phyloP scores from a whole-genome alignment of 2,888 invertebrate species.

The Liodrosophila aerea region DNA sequence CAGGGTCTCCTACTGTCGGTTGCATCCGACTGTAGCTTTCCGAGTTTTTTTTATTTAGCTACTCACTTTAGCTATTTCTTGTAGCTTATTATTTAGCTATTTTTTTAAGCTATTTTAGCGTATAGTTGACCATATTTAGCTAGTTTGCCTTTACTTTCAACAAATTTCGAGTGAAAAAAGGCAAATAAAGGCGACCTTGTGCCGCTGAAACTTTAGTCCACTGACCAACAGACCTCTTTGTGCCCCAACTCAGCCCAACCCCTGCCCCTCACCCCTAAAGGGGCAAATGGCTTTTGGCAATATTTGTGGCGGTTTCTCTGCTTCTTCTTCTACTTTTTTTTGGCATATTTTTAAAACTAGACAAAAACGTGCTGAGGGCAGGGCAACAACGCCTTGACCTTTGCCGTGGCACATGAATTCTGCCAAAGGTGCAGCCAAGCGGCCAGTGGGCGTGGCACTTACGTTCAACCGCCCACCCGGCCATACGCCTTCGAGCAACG shows the following conservation, averaged over 20 bases:
- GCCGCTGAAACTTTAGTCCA: conserved; percentile 65
- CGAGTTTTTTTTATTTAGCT: too few relatives aligned
- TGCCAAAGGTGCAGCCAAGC: conserved; percentile 21
- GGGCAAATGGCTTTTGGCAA: conserved; percentile 44
- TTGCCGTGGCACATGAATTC: conserved; percentile 49
- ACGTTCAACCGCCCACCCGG: background rate
- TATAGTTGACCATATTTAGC: too few relatives aligned
- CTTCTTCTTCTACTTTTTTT: too few relatives aligned
- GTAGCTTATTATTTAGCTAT: too few relatives aligned
- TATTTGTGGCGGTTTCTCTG: conserved; percentile 30
- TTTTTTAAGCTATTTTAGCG: too few relatives aligned
- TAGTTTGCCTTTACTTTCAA: too few relatives aligned
- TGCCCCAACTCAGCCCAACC: conserved; percentile 11
- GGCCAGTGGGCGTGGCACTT: conserved; percentile 44
- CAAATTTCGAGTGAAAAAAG: too few relatives aligned
- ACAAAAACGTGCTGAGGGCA: conserved; percentile 20
- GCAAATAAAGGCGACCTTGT: too few relatives aligned
- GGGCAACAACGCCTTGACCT: conserved; percentile 55
- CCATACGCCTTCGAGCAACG: conserved; percentile 39
- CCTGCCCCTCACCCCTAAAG: conserved; percentile 1
- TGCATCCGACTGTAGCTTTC: too few relatives aligned
- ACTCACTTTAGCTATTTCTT: too few relatives aligned
- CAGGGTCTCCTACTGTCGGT: too few relatives aligned
- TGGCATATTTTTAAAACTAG: conserved; percentile 54
- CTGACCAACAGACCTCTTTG: conserved; percentile 31